Conservation (phyloP, 2,888 invertebrate species). For the Eilema depressum region DNA sequence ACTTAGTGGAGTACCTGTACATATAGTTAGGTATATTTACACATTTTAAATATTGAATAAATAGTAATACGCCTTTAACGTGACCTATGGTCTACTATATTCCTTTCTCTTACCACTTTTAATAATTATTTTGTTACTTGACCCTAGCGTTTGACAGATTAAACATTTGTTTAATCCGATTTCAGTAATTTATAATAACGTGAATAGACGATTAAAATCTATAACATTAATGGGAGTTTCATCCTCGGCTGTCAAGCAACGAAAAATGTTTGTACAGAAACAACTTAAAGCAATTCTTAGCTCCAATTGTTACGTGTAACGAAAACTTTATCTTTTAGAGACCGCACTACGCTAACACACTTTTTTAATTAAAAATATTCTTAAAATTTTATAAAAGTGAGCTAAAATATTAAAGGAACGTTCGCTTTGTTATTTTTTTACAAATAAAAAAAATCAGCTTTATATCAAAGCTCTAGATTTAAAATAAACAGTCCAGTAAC, state of each 20-base stretch:
- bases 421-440: not conserved
- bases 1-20: too few species aligned
- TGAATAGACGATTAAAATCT: constrained; percentile 13
- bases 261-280: constrained; percentile 67
- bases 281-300: constrained; percentile 65
- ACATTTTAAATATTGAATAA: too few species aligned
- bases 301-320: constrained; percentile 64
- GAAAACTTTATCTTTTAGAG: constrained; percentile 64
- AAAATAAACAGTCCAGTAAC: too few species aligned
- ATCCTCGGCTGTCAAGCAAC: constrained; percentile 39
- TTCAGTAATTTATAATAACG: not conserved
- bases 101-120: too few species aligned
- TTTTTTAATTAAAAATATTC: constrained; percentile 2
- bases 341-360: constrained; percentile 43
- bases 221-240: constrained; percentile 20
- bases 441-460: not conserved
- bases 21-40: too few species aligned
- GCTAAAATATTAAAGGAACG: not conserved
- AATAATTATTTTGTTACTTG: too few species aligned
- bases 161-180: not conserved
- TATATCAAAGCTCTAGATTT: not conserved
- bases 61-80: too few species aligned
- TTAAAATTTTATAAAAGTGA: not conserved
- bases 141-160: too few species aligned
- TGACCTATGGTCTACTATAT: too few species aligned